Evolutionary conservation across 37 sponge, comb jelly and placozoan genomes (phyloP), one percentile per base, ranked within the genome.

Genomic region (Diacarnus erythraeanus): DNA sequence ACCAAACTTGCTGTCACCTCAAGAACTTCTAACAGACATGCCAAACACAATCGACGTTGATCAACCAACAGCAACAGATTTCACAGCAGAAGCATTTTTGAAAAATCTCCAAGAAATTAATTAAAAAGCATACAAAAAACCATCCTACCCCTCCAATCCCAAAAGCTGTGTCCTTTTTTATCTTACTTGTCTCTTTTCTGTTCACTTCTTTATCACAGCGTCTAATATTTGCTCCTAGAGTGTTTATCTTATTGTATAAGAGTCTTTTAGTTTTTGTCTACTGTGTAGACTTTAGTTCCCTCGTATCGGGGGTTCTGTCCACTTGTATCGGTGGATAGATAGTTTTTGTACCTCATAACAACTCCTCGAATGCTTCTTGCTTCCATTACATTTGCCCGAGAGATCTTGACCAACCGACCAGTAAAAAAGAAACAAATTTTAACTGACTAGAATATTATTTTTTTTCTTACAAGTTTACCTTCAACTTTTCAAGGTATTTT

Each of bases 21-120:
- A 72, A 29, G 74, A 86, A 9, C 71, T 87, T 1, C 39, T 81
- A 37, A 26, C 31, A 9, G 72, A 74, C 6, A 54, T 76, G 12
- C 81, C 81, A 0, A 76, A 75, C 59, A 40, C 80, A 21, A 69
- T 87, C 31, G 82, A 81, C 33, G 69, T 87, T 8, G 60, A 74
- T 6, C 61, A 66, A 69, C 63, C 76, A 0, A 87, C 31, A 57
- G 0, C 0, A 17, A 5, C 31, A 8, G 87, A 87, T 51, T 31
- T 76, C 18, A 30, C 58, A 69, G 87, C 81, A 33, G 87, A 87
- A 44, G 72, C 80, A 42, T 86, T 86, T 73, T 56, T 86, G 1
- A 79, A 41, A 47, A 38, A 71, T 27, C 71, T 71, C 5, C 38
- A 71, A 42, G 71, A 42, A 42, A 42, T 23, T 6, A 31, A 3